These are phyloP conservation scores for Melanostigma gelatinosum DNA, from an alignment of 2,113 vertebrate genomes.

Conservation along the genomic window DNA sequence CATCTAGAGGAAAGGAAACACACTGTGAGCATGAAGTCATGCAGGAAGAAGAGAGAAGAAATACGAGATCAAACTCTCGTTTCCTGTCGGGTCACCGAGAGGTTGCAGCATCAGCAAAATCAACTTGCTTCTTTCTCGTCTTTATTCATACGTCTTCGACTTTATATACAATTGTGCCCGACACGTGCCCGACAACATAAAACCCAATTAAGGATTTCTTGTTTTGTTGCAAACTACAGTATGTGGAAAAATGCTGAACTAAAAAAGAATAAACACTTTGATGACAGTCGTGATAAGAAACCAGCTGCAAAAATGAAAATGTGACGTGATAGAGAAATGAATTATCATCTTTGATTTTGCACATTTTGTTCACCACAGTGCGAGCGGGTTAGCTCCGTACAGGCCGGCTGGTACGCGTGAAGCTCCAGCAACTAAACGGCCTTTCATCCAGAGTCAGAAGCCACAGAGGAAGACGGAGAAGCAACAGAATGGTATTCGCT, in stretches of 20 bases:
- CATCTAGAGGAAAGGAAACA: conserved; percentile 63
- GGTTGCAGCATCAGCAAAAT: too few relatives aligned
- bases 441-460: background rate
- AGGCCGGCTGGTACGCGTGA: background rate
- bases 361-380: background rate
- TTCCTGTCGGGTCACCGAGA: too few relatives aligned
- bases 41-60: conserved; percentile 4
- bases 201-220: too few relatives aligned
- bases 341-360: background rate
- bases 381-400: background rate
- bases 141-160: too few relatives aligned
- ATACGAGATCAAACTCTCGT: too few relatives aligned
- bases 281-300: background rate
- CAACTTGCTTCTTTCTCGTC: too few relatives aligned
- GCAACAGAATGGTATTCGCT: conserved; percentile 46
- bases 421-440: background rate
- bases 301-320: background rate
- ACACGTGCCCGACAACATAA: too few relatives aligned
- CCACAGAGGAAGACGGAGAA: conserved; percentile 9
- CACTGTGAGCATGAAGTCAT: conserved; percentile 36
- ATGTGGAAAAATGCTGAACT: too few relatives aligned
- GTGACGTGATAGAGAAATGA: background rate
- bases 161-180: too few relatives aligned
- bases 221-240: too few relatives aligned
- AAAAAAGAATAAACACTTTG: too few relatives aligned